These are phyloP conservation scores for Myripristis murdjan DNA, from an alignment of 2,797 vertebrate genomes.

Conservation along the genomic window DNA sequence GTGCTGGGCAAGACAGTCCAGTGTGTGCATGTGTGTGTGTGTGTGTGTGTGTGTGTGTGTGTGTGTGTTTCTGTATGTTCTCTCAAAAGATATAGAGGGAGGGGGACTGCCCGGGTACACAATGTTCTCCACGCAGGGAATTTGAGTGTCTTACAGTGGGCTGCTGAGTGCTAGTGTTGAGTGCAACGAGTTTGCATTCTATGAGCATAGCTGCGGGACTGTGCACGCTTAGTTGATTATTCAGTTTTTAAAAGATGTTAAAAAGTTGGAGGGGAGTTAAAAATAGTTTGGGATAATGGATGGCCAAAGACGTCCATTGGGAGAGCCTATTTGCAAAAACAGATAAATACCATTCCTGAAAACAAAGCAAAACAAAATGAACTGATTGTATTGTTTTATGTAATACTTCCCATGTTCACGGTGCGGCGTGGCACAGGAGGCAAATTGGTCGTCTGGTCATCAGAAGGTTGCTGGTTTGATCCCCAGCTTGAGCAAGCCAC, in stretches of 20 bases:
- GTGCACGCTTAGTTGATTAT: not conserved
- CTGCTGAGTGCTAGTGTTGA: not conserved
- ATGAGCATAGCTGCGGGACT: not conserved
- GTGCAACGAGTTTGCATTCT: not conserved
- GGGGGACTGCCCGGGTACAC: constrained; percentile 6
- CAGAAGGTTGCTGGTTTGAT: too few relatives aligned
- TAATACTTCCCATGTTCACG: too few relatives aligned
- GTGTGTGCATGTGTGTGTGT: too few relatives aligned
- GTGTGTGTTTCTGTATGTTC: not conserved
- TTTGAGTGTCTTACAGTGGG: constrained; percentile 2
- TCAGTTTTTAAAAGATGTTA: not conserved
- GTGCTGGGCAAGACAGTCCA: not conserved
- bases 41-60: not conserved
- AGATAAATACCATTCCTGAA: too few relatives aligned
- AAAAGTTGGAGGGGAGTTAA: not conserved
- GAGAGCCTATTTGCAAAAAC: too few relatives aligned
- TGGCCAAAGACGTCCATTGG: not conserved
- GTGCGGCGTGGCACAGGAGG: too few relatives aligned
- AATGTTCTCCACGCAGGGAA: constrained; percentile 45
- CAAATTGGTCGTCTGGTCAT: too few relatives aligned
- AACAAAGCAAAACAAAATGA: too few relatives aligned
- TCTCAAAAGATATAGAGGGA: not conserved
- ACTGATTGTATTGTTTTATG: too few relatives aligned
- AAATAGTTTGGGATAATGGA: not conserved
- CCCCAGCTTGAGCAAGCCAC: too few relatives aligned